phyloP scores from a whole-genome alignment of 2,888 invertebrate genomes.

The Amphipoea lucens region DNA sequence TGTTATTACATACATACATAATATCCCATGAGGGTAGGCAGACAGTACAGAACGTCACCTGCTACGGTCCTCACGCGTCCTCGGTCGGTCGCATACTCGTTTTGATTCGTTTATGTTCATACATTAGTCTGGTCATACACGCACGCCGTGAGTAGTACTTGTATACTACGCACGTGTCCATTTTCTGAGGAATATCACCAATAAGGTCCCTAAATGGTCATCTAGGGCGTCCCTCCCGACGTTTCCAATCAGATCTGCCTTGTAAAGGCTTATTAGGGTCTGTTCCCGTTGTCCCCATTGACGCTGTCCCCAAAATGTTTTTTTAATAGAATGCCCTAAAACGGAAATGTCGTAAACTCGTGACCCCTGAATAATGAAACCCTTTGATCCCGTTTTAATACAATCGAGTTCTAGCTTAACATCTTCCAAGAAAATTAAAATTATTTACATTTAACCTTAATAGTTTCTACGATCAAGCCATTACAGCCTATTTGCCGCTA shows the following conservation, averaged over 20 bases:
- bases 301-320: no score
- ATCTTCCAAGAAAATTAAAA: conserved; percentile 13
- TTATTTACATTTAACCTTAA: conserved; percentile 15
- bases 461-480: conserved; percentile 23
- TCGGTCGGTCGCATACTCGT: background rate
- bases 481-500: conserved; percentile 40
- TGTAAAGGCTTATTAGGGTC: background rate
- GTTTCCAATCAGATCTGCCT: background rate
- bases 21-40: no score
- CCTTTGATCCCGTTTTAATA: conserved; percentile 14
- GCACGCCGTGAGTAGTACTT: no score
- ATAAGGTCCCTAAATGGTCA: background rate
- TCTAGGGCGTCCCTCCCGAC: background rate
- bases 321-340: background rate
- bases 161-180: no score
- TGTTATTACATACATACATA: background rate
- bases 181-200: no score
- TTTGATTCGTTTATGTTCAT: background rate
- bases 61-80: background rate
- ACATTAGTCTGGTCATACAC: background rate
- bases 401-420: background rate
- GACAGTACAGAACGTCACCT: background rate
- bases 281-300: no score
- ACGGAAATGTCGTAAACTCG: background rate
- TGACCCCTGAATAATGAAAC: conserved; percentile 1